Evolutionary conservation across 23 tunicate genomes (phyloP).

Genomic region (Styela plicata): DNA sequence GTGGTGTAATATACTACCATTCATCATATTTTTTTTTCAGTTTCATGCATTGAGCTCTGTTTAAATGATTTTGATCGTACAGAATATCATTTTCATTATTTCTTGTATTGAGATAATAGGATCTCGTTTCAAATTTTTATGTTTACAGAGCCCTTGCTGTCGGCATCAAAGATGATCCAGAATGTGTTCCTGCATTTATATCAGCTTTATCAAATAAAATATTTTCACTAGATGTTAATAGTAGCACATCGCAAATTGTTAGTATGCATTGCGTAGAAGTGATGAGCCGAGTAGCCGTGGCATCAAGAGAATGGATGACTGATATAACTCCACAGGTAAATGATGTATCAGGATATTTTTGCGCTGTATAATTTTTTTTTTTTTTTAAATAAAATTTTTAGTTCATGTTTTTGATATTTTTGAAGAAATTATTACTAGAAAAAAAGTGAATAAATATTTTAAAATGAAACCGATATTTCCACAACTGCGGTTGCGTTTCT

Average conservation of each 20-base stretch:
- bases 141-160: conserved; percentile 62
- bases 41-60: not conserved
- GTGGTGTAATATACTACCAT: too few relatives aligned
- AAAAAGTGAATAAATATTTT: too few relatives aligned
- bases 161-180: conserved; percentile 48
- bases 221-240: conserved; percentile 32
- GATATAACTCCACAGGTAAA: conserved; percentile 17
- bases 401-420: too few relatives aligned
- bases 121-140: not conserved
- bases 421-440: too few relatives aligned
- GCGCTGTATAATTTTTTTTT: too few relatives aligned
- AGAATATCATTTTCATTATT: not conserved
- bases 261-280: conserved; percentile 68
- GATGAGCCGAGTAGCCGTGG: conserved; percentile 62
- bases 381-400: too few relatives aligned
- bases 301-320: conserved; percentile 4
- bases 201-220: conserved; percentile 60
- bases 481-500: too few relatives aligned
- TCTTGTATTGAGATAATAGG: not conserved
- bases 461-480: too few relatives aligned
- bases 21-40: not conserved
- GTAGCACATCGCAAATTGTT: conserved; percentile 18
- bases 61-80: not conserved
- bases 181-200: conserved; percentile 74
- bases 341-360: too few relatives aligned